phyloP scores from a whole-genome alignment of 2,113 vertebrate genomes.

The Anolis sagrei region DNA sequence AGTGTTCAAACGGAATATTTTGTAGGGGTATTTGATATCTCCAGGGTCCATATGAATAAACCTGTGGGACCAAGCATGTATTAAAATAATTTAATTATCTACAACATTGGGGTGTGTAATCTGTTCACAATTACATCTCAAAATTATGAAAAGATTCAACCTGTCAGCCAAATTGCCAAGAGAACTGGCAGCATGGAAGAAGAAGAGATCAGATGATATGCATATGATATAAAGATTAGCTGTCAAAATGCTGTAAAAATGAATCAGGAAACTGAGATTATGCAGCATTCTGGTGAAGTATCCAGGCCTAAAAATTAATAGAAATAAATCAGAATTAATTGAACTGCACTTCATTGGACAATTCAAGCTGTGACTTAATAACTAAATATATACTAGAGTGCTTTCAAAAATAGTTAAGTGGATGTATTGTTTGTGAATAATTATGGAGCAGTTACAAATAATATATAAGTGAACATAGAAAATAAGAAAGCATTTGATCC shows the following conservation, averaged over 20 bases:
- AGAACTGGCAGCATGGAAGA: background rate
- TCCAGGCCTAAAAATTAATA: background rate
- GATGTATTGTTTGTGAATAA: background rate
- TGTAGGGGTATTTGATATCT: background rate
- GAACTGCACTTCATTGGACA: background rate
- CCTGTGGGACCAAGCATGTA: background rate
- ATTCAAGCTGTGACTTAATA: background rate
- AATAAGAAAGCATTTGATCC: background rate
- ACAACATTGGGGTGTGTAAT: background rate
- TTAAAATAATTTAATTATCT: background rate
- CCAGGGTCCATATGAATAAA: background rate
- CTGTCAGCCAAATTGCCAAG: slow-evolving; percentile 2
- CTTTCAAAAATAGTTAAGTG: slow-evolving; percentile 1
- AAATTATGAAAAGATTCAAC: background rate
- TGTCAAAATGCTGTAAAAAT: background rate
- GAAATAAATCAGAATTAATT: slow-evolving; percentile 6
- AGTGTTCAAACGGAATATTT: background rate
- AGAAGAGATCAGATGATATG: background rate
- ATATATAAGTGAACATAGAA: background rate
- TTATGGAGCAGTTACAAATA: background rate
- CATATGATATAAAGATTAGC: slow-evolving; percentile 2
- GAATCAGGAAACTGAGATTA: background rate
- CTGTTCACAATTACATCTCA: slow-evolving; percentile 2
- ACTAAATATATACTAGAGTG: background rate
- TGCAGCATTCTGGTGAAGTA: background rate